Evolutionary conservation across 1,140 invertebrate genomes (phyloP), one percentile per base, ranked within the genome.

Genomic region (Calephelis virginiensis): DNA sequence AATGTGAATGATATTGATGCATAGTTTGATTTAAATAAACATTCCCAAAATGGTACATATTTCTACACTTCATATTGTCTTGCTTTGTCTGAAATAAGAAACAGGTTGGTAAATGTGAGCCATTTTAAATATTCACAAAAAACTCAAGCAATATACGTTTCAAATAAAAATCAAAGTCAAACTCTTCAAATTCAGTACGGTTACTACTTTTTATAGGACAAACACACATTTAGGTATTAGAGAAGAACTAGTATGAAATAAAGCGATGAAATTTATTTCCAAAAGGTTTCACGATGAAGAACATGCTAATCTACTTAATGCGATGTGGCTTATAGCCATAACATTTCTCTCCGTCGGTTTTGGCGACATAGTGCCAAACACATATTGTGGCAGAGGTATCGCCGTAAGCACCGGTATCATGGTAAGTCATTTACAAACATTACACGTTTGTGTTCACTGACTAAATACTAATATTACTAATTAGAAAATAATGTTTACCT

Each of bases 341-440:
- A 99, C 98, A 81, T 97, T 99, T 94, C 95, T 99, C 81, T 98
- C 97, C 92, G 97, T 99, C 86, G 98, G 98, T 86, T 99, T 99
- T 93, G 99, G 99, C 86, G 99, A 99, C 93, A 99, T 99, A 92
- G 98, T 99, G 86, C 99, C 99, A 85, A 99, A 99, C 93, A 99
- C 99, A 74, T 99, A 99, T 94, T 99, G 98, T 93, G 98, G 98
- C 81, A 94, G 98, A 91, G 97, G 97, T 86, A 99, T 99, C 85
- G 98, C 98, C 82, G 98, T 99, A 81, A 97, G 96, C 89, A 99
- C 98, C 73, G 98, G 98, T 85, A 98, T 99, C 89, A 99, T 99
- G 97, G 99, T 99, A 95, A 97, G 95, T 92, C 84, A 47, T 65
- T 83, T 77, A 75, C 75, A 81, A 80, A 81, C 76, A 85, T 81